A percentile compares a stretch with the other conserved stretches of the same genome.
Evolutionary conservation across 2,113 vertebrate species (phyloP).

Genomic region (Phyllostomus hastatus): DNA sequence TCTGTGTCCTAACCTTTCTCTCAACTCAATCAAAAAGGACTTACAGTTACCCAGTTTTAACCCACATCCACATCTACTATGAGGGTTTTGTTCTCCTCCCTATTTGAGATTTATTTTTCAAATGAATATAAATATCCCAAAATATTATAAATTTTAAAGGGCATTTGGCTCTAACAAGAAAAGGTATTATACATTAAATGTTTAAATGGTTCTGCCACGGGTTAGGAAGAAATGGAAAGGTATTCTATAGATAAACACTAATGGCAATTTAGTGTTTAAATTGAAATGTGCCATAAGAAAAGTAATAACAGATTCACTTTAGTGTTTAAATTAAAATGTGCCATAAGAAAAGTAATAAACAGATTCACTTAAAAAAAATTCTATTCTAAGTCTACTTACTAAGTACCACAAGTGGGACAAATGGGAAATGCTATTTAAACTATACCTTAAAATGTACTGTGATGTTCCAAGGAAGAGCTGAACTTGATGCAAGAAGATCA

Average conservation of each 20-base stretch:
- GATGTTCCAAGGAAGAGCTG: constrained; percentile 96
- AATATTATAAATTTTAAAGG: background rate
- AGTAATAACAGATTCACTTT: background rate
- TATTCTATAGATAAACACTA: constrained; percentile 1
- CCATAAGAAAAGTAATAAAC: background rate
- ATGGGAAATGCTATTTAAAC: constrained; percentile 48
- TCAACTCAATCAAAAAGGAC: background rate
- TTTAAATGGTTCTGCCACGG: constrained; percentile 26
- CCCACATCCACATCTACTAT: background rate
- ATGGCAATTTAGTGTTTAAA: background rate
- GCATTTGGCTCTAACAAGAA: background rate
- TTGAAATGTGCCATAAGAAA: background rate
- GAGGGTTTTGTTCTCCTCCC: background rate
- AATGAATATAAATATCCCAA: background rate
- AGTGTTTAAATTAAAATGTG: background rate
- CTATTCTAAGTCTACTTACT: background rate
- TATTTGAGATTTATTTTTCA: background rate
- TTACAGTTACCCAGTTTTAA: background rate
- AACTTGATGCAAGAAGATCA: constrained; percentile 95
- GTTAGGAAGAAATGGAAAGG: background rate
- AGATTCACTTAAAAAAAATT: background rate
- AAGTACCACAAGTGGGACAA: constrained; percentile 36
- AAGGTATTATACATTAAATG: background rate
- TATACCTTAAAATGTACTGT: constrained; percentile 98
- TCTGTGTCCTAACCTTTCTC: background rate